Evolutionary conservation across 1,140 invertebrate genomes (phyloP).

Genomic region (Drosophila chauvacae): DNA sequence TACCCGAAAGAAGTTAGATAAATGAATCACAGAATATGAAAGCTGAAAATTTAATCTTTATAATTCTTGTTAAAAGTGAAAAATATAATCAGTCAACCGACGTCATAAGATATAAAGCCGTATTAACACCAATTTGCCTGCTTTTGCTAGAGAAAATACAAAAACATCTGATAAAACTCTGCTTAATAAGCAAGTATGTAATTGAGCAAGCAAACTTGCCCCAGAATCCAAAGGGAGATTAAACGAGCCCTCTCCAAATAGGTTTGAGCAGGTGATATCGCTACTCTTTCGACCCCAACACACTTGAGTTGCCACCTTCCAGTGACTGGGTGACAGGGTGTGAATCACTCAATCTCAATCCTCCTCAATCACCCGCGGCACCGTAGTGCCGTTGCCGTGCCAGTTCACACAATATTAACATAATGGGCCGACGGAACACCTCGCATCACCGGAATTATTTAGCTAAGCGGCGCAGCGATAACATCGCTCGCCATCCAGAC

Average conservation of each 20-base stretch:
- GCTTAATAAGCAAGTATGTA: constrained; percentile 37
- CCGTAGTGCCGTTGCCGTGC: constrained; percentile 6
- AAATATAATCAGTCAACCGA: background rate
- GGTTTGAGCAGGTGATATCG: constrained; percentile 27
- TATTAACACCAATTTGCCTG: constrained; percentile 2
- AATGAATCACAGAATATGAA: background rate
- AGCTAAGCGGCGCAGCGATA: constrained; percentile 38
- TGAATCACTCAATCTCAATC: constrained; percentile 67
- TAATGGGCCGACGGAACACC: constrained; percentile 25
- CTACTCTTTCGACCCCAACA: constrained; percentile 3
- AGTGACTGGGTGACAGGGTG: constrained; percentile 17
- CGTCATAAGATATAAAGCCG: background rate
- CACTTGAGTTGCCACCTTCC: background rate
- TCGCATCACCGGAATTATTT: constrained; percentile 37
- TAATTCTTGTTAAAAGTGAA: background rate
- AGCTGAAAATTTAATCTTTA: background rate
- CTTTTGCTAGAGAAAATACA: constrained; percentile 18
- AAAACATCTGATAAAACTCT: constrained; percentile 3
- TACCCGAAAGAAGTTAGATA: background rate
- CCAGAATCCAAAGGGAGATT: constrained; percentile 7
- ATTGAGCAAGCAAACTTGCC: constrained; percentile 22
- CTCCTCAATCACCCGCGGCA: constrained; percentile 6
- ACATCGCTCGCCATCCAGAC: constrained; percentile 36
- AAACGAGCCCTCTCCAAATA: constrained; percentile 4
- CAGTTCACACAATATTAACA: constrained; percentile 41